These are phyloP conservation scores for rat (Rattus norvegicus) DNA, from an alignment of 2,113 vertebrate genomes.

Conservation along the genomic window GRCr8 NC_086020.1:124928001-124928500, in stretches of 20 bases:
- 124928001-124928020: not conserved
- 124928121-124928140: not conserved
- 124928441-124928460: not conserved
- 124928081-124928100: not conserved
- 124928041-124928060: not conserved
- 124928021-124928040: not conserved
- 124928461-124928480: not conserved
- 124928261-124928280: not conserved
- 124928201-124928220: too few relatives aligned
- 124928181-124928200: not conserved
- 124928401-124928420: not conserved
- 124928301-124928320: rapidly evolving
- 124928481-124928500: not conserved
- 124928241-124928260: not conserved
- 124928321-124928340: not conserved
- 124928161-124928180: not conserved
- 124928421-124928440: not conserved
- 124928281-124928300: not conserved
- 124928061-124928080: not conserved
- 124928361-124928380: not conserved
- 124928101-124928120: not conserved
- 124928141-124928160: not conserved
- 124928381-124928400: not conserved
- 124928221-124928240: too few relatives aligned
- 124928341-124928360: not conserved